Evolutionary conservation across 2,113 vertebrate genomes (phyloP).

Genomic region (Podarcis cretensis): DNA sequence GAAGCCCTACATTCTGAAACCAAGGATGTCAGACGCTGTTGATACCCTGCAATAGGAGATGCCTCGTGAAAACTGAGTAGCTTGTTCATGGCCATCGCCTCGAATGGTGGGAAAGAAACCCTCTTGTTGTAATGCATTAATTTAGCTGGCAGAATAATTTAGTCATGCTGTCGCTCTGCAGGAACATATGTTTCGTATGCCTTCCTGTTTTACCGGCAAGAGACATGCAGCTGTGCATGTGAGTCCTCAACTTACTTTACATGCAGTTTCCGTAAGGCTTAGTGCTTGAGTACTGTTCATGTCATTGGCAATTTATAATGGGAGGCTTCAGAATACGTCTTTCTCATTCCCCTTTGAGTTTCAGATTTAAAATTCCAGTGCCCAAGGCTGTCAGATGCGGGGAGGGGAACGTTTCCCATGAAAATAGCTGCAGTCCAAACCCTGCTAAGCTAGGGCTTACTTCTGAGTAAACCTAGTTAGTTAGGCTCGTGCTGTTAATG

Average conservation of each 20-base stretch:
- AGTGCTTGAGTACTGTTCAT: background rate
- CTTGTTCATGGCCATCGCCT: background rate
- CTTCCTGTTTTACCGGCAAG: background rate
- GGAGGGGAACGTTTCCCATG: constrained; percentile 15
- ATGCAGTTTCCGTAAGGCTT: background rate
- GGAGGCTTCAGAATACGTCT: background rate
- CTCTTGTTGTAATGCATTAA: background rate
- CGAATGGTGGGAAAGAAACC: background rate
- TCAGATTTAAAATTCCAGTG: background rate
- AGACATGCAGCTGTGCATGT: background rate
- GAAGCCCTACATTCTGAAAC: background rate
- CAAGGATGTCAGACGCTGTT: too few relatives aligned
- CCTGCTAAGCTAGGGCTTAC: too few relatives aligned
- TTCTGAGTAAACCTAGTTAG: too few relatives aligned
- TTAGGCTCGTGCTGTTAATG: constrained; percentile 26
- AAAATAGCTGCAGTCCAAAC: constrained; percentile 30
- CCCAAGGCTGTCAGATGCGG: background rate
- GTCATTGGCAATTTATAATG: too few relatives aligned
- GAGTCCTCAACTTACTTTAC: background rate
- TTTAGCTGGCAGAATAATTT: background rate
- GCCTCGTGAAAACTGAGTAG: background rate
- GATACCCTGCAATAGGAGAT: background rate
- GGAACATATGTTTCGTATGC: background rate
- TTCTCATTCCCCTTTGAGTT: background rate
- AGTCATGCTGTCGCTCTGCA: background rate